Base-by-base conservation (phyloP, 2,113 vertebrate genomes). In the Chlamydotis undulata region DNA sequence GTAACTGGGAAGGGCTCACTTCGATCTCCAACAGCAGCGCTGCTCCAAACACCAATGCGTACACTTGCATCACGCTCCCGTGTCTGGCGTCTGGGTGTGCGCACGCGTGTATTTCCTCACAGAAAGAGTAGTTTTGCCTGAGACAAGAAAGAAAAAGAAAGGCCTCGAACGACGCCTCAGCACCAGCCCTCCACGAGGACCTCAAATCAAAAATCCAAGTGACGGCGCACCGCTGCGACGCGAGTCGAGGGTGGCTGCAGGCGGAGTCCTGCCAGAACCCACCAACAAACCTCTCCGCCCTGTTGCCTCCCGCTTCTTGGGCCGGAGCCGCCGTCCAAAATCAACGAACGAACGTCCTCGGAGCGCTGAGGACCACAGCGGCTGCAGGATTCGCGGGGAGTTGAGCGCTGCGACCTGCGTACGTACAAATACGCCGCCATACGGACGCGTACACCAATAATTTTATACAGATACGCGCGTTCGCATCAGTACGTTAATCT, bases 401-500 rank as follows among this genome's bases (percentile, higher is more conserved):
- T 56, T 29, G 3, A n/a, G 80, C 0, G 41, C 13, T 15, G 60
- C 10, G 13, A 3, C 49, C 35, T 2, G 7, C 2, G 1, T 15
- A 50, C 3, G 0, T 7, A 17, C 69, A n/a, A 52, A 39, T 2
- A 1, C 10, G 18, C 4, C 50, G 65, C 2, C 14, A 4, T 3
- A 1, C 68, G 56, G 74, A 12, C 9, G 1, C 14, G 0, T 19
- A 10, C 3, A 5, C 23, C 7, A 60, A 45, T 67, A 17, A 75
- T 88, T 88, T 45, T 31, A 19, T 25, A 64, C 2, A 17, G 88
- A 57, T 25, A 82, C 8, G 15, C n/a, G 60, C 33, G 3, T 23
- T 25, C 12, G 1, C 81, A 60, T 94, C 94, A 83, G 83, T 95
- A 97, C 87, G 95, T 97, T 98, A 97, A 97, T 97, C 96, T 96